Percentiles rank a stretch among this genome's conserved stretches.
phyloP scores from a whole-genome alignment of 2,113 vertebrate species.

The Micromys minutus region DNA sequence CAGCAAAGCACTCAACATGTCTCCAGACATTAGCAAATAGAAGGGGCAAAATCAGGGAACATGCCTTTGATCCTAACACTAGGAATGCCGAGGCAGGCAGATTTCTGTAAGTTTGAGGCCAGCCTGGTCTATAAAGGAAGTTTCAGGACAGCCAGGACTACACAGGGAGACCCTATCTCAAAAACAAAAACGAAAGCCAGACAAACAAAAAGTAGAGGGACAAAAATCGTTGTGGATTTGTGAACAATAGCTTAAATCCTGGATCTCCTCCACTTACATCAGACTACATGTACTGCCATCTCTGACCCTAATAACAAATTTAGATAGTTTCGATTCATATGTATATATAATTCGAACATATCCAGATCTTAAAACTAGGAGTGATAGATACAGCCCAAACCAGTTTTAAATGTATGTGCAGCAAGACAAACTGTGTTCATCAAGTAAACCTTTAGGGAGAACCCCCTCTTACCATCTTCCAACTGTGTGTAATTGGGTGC shows the following conservation, averaged over 20 bases:
- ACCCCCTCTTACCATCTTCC: background rate
- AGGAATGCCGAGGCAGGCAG: background rate
- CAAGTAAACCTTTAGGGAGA: background rate
- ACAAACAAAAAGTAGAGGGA: background rate
- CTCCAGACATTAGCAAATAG: background rate
- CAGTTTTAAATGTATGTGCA: background rate
- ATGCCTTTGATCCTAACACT: background rate
- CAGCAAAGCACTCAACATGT: background rate
- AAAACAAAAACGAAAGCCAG: background rate
- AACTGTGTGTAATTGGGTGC: background rate
- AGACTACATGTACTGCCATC: background rate
- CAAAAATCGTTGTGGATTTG: background rate
- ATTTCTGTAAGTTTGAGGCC: background rate
- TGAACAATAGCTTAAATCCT: no score
- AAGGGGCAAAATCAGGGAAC: background rate
- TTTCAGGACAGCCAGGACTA: background rate
- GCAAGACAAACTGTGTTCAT: background rate
- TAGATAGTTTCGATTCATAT: no score
- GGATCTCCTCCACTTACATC: no score
- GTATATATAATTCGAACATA: background rate
- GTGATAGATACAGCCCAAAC: background rate
- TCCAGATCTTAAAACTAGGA: background rate
- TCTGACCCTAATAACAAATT: background rate
- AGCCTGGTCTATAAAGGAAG: background rate
- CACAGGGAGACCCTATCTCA: background rate